A percentile compares a stretch with the other conserved stretches of the same genome.
Conservation (phyloP, 2,888 invertebrate species). For the Torymus aiolomorphi region DNA sequence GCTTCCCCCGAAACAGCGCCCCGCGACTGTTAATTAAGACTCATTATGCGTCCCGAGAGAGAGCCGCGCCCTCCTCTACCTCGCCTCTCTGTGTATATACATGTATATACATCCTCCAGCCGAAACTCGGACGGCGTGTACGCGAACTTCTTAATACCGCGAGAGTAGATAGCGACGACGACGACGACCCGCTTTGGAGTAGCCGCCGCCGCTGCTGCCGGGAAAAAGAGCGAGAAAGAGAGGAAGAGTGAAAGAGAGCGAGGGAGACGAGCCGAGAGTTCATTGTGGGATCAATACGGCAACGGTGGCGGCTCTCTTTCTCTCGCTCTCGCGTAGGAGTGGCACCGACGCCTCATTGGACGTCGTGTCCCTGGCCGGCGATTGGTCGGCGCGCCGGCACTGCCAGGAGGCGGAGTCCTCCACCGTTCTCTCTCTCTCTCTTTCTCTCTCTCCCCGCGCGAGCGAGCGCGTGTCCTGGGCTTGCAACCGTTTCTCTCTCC, state of each 20-base stretch:
- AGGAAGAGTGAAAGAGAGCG: conserved; percentile 5
- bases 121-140: conserved; percentile 22
- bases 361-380: conserved; percentile 59
- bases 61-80: conserved; percentile 15
- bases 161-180: neutral
- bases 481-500: neutral
- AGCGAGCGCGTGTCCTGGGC: neutral
- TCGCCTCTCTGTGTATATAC: neutral
- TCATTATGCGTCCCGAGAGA: conserved; percentile 70
- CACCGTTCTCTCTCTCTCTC: conserved; percentile 8
- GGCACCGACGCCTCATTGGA: conserved; percentile 73
- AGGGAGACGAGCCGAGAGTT: conserved; percentile 63
- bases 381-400: conserved; percentile 66
- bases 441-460: conserved; percentile 3
- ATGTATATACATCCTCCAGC: neutral
- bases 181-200: neutral
- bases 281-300: conserved; percentile 75
- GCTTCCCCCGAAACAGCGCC: conserved; percentile 72
- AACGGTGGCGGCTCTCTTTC: conserved; percentile 4
- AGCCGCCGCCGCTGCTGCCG: conserved; percentile 5
- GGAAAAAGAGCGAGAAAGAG: conserved; percentile 56
- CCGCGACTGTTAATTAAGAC: conserved; percentile 76
- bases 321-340: conserved; percentile 70
- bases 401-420: conserved; percentile 71
- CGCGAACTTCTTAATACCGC: conserved; percentile 71